Conservation (phyloP, 2,113 vertebrate genomes). For the Cyphomyrus discorhynchus region DNA sequence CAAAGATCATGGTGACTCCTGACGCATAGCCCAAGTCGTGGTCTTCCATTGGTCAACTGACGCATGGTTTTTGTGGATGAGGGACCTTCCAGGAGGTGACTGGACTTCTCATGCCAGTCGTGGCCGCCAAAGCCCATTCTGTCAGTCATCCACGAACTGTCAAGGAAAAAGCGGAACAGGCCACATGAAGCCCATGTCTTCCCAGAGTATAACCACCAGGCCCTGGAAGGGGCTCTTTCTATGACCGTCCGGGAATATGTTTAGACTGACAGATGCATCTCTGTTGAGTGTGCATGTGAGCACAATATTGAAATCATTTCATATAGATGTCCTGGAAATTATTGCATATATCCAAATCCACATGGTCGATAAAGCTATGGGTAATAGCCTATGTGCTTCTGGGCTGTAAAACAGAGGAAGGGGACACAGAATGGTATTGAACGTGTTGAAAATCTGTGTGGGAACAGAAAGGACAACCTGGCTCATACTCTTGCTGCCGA, state of each 20-base stretch:
- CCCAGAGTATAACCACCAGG: not conserved
- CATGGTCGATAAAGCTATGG: not conserved
- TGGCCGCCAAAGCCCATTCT: conserved; percentile 5
- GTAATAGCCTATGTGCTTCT: not conserved
- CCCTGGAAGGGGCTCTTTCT: not conserved
- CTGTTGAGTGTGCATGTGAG: not conserved
- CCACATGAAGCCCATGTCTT: not conserved
- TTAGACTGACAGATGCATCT: not conserved
- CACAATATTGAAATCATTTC: not conserved
- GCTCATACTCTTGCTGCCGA: not conserved
- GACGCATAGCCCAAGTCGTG: not conserved
- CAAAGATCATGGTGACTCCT: not conserved
- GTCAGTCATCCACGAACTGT: conserved; percentile 13
- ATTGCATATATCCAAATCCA: not conserved
- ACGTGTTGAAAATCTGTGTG: not conserved
- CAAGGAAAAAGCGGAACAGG: not conserved
- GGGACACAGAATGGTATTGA: not conserved
- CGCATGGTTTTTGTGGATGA: not conserved
- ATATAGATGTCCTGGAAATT: not conserved
- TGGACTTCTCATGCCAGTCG: not conserved
- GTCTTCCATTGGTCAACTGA: conserved; percentile 18
- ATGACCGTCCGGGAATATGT: not conserved
- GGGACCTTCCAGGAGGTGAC: conserved; percentile 8
- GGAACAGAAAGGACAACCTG: not conserved
- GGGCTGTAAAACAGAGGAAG: not conserved